phyloP scores from a whole-genome alignment of 1,140 invertebrate genomes.

The Brachystomella parvula region DNA sequence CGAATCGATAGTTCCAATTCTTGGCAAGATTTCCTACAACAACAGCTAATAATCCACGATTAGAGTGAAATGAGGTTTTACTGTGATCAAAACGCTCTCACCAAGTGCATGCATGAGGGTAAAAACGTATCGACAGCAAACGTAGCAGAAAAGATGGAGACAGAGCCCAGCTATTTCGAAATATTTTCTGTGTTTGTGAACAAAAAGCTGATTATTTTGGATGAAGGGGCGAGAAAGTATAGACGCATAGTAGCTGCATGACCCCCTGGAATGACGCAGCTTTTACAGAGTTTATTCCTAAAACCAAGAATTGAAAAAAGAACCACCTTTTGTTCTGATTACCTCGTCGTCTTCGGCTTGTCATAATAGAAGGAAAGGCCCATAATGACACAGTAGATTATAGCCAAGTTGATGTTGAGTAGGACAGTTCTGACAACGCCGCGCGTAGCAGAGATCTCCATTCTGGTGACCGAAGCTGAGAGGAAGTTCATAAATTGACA shows the following conservation, averaged over 20 bases:
- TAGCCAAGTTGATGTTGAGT: neutral
- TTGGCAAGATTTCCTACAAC: constrained; percentile 2
- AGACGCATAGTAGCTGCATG: no score
- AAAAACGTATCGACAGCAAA: neutral
- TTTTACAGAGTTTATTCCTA: no score
- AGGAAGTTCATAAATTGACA: neutral
- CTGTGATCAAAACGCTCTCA: neutral
- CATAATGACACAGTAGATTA: neutral
- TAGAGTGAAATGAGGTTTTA: no score
- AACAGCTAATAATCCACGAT: constrained; percentile 7
- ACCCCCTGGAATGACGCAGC: no score
- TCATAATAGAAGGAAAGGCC: neutral
- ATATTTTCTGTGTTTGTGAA: no score
- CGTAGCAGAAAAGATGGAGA: neutral
- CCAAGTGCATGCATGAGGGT: neutral
- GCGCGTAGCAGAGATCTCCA: neutral
- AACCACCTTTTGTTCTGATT: no score
- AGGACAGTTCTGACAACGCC: neutral
- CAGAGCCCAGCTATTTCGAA: neutral
- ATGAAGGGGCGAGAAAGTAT: no score
- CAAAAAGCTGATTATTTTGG: no score
- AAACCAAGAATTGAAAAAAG: no score
- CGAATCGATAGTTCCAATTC: constrained; percentile 2
- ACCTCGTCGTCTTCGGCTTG: neutral
- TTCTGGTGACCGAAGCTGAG: neutral